These are phyloP conservation scores for Eurypyga helias DNA, from an alignment of 2,113 vertebrate species.

Conservation along the genomic window DNA sequence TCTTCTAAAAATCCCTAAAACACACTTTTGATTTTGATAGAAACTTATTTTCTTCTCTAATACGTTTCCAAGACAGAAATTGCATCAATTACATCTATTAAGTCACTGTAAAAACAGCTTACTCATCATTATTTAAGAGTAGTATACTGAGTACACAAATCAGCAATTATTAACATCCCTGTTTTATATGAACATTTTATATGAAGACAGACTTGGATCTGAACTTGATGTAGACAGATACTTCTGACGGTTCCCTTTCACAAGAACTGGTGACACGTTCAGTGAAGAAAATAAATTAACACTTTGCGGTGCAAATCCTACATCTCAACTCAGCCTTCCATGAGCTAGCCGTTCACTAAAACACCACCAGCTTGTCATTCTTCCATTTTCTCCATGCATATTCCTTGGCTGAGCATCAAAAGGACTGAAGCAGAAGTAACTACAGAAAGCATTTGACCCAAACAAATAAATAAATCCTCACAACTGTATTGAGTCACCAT, in stretches of 20 bases:
- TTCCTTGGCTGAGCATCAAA: background rate
- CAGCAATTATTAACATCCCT: background rate
- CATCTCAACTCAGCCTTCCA: background rate
- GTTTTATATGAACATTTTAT: background rate
- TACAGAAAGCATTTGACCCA: background rate
- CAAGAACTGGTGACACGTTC: accelerated
- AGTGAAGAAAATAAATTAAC: background rate
- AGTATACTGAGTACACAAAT: background rate
- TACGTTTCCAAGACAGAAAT: background rate
- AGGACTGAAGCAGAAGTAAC: background rate
- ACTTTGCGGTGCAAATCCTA: background rate
- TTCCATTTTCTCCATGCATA: background rate
- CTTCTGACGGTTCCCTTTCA: background rate
- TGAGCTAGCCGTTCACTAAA: background rate
- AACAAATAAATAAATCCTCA: background rate
- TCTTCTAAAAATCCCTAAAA: background rate
- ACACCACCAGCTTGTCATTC: background rate
- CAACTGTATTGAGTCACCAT: background rate
- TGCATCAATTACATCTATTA: background rate
- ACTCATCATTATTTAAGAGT: background rate
- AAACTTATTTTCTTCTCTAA: background rate
- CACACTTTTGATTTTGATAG: background rate
- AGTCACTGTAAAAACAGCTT: background rate
- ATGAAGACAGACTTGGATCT: background rate
- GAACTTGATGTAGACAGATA: background rate